Evolutionary conservation across 2,797 vertebrate species (phyloP).

Genomic region (Cuculus canorus): DNA sequence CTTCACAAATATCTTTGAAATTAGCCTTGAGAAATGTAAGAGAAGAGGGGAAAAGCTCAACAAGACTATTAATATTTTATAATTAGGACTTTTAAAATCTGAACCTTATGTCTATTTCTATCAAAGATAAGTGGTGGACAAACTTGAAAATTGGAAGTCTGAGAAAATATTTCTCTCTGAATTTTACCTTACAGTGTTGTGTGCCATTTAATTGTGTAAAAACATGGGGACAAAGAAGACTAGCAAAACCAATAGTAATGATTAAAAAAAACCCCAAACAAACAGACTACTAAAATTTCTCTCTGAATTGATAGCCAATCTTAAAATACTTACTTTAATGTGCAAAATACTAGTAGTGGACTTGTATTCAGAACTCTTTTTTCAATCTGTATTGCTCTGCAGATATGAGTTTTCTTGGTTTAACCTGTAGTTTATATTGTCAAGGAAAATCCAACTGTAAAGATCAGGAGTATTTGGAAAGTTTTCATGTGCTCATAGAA

Average conservation of each 20-base stretch:
- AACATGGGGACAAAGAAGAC: background rate
- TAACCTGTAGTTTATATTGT: background rate
- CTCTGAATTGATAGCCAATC: background rate
- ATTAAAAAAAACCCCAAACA: background rate
- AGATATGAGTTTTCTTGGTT: background rate
- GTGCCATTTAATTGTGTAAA: background rate
- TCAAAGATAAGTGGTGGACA: background rate
- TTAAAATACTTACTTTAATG: background rate
- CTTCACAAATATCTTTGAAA: background rate
- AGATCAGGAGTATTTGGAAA: background rate
- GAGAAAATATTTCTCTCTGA: background rate
- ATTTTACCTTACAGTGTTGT: background rate
- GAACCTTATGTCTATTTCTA: background rate
- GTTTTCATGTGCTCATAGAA: background rate
- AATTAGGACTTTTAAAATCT: background rate
- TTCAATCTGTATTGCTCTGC: background rate
- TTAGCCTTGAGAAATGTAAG: background rate
- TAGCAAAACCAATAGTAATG: background rate
- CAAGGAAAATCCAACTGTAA: background rate
- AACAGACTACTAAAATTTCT: background rate
- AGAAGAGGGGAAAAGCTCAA: rapidly evolving
- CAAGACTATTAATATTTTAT: background rate
- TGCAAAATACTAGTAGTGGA: background rate
- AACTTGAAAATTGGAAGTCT: background rate
- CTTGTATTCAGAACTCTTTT: background rate